Evolutionary conservation across 2,797 vertebrate species (phyloP), one percentile per base, ranked within the genome.

Genomic region (Amblyraja radiata): DNA sequence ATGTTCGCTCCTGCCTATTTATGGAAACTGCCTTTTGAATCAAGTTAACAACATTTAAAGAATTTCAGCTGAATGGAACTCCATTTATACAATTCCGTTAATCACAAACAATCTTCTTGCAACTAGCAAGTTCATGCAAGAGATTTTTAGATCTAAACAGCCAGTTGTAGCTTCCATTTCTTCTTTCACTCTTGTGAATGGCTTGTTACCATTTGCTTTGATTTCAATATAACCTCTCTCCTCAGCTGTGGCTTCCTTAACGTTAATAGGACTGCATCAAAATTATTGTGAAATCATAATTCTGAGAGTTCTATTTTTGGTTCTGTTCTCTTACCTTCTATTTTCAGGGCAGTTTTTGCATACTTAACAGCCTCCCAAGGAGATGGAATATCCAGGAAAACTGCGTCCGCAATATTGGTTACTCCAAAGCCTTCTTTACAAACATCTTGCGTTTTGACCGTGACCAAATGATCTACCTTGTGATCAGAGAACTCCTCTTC

Each of bases 341-440:
- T 96, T 96, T 98, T 99, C 94, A 99, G 94, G 0, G 98, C 98
- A 0, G 96, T 94, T 95, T 98, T 98, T 94, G 98, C 98, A 5
- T 99, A 98, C 21, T 94, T 94, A 94, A 99, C 97, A 0, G 99
- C 98, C 95, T 99, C 98, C 99, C 99, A 99, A 0, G 99, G 99
- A 0, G 98, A 98, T 0, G 99, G 99, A 94, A 99, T 99, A 95
- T 99, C 99, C 94, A 99, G 96, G 95, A 99, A 99, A 84, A 99
- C 98, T 0, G 99, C 99, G 0, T 99, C 98, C 0, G 99, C 99
- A 93, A 97, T 94, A 0, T 95, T 96, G 0, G 94, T 95, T 93
- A 99, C 98, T 0, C 99, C 98, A 6, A 99, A 99, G 6, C 99
- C 99, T 0, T 97, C 97, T 91, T 96, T 97, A 95, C 99, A 99